Evolutionary conservation across 2,888 invertebrate species (phyloP).

Genomic region (Escarpia spicata): DNA sequence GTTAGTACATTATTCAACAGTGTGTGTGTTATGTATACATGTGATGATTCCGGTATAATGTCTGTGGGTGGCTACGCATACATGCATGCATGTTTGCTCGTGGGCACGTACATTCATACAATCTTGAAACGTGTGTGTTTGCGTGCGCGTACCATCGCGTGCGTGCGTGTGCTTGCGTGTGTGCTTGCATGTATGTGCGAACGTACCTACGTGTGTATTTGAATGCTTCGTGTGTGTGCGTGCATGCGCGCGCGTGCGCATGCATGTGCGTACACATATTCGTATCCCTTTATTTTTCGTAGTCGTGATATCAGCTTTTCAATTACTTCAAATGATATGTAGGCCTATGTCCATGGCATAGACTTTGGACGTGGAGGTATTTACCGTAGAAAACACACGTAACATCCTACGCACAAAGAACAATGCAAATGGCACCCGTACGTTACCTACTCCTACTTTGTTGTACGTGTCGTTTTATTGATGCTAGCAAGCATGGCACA

Average conservation of each 20-base stretch:
- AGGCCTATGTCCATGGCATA: background rate
- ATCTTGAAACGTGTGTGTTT: too few relatives aligned
- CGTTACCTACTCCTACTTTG: background rate
- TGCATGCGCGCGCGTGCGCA: background rate
- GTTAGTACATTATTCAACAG: background rate
- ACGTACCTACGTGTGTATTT: too few relatives aligned
- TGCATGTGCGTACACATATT: background rate
- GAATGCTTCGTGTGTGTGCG: too few relatives aligned
- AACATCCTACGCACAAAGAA: too few relatives aligned
- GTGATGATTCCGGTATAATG: too few relatives aligned
- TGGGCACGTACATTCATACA: background rate
- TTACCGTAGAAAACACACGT: background rate
- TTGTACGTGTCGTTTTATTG: background rate
- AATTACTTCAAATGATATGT: background rate
- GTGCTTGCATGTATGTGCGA: too few relatives aligned
- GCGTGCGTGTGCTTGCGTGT: too few relatives aligned
- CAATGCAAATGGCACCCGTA: too few relatives aligned
- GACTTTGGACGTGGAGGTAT: background rate
- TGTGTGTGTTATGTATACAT: background rate
- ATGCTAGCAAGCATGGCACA: background rate
- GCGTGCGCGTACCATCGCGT: too few relatives aligned
- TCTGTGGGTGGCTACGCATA: too few relatives aligned
- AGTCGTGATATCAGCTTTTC: background rate
- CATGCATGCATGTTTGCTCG: background rate
- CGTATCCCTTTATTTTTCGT: background rate